phyloP scores from a whole-genome alignment of 2,888 invertebrate genomes.

The Polietes domitor region DNA sequence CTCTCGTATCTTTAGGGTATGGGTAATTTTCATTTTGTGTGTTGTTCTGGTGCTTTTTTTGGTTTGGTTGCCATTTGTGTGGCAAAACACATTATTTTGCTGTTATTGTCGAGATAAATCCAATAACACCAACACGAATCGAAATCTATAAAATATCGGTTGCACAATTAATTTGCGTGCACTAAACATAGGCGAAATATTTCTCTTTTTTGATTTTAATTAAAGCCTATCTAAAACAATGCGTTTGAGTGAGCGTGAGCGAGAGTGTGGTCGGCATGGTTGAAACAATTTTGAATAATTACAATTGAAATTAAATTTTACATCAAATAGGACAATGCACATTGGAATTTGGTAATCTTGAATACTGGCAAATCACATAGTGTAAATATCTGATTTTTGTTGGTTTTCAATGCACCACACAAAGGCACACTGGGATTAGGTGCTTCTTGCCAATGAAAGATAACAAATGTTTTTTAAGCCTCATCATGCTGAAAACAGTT shows the following conservation, averaged over 20 bases:
- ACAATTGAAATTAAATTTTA: background rate
- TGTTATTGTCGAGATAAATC: conserved; percentile 48
- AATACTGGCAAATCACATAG: no score
- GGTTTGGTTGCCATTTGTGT: background rate
- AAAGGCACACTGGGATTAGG: no score
- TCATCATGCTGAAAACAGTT: no score
- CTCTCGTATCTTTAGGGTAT: conserved; percentile 31
- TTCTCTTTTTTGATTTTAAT: conserved; percentile 66
- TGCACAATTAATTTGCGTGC: conserved; percentile 61
- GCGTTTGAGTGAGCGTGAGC: conserved; percentile 11
- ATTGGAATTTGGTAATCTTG: background rate
- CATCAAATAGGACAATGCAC: no score
- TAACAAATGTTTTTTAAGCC: no score
- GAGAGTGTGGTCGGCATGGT: conserved; percentile 60
- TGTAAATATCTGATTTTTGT: no score
- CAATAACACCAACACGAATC: conserved; percentile 1
- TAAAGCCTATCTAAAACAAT: conserved; percentile 61
- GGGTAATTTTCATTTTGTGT: conserved; percentile 23
- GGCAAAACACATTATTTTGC: conserved; percentile 35
- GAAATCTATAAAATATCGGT: conserved; percentile 48
- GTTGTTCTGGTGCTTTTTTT: background rate
- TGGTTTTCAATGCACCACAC: no score
- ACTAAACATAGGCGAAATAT: conserved; percentile 52
- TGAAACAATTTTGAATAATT: background rate
- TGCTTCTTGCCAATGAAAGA: no score